Percentiles rank a stretch among this genome's conserved stretches.
phyloP scores from a whole-genome alignment of 2,888 invertebrate species.

The Lomographa bimaculata region DNA sequence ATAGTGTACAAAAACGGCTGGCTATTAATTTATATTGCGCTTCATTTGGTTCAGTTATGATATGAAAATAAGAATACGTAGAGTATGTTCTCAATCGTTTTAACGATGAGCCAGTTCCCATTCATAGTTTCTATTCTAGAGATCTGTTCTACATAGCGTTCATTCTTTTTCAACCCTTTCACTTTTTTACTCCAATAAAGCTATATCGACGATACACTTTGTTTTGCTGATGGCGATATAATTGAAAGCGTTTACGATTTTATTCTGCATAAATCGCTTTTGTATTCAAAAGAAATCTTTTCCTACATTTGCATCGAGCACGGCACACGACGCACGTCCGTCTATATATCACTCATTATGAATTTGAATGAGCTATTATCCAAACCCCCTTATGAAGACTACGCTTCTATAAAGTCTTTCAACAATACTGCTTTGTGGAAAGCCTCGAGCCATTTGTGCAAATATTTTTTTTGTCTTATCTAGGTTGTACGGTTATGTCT shows the following conservation, averaged over 20 bases:
- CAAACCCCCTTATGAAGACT: constrained; percentile 24
- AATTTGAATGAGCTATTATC: constrained; percentile 45
- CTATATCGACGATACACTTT: constrained; percentile 35
- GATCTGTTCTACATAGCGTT: constrained; percentile 12
- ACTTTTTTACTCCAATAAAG: constrained; percentile 35
- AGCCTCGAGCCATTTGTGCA: constrained; percentile 18
- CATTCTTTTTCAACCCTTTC: constrained; percentile 31
- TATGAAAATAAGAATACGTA: too few relatives aligned
- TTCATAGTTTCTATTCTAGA: constrained; percentile 7
- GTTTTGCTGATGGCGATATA: constrained; percentile 34
- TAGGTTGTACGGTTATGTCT: constrained; percentile 17
- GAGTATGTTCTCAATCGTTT: too few relatives aligned
- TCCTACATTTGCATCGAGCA: constrained; percentile 53
- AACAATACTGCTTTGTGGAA: constrained; percentile 16
- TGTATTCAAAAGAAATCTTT: constrained; percentile 56
- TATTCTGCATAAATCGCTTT: constrained; percentile 47
- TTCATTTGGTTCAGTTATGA: too few relatives aligned
- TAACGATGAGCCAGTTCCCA: too few relatives aligned
- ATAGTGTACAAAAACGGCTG: too few relatives aligned
- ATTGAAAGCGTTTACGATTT: constrained; percentile 43
- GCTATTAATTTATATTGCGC: too few relatives aligned
- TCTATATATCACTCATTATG: constrained; percentile 50
- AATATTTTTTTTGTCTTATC: constrained; percentile 21
- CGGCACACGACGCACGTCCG: constrained; percentile 79
- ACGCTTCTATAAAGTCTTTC: constrained; percentile 15